Base-by-base conservation (phyloP, 2,797 vertebrate species). In the Macropodus opercularis region DNA sequence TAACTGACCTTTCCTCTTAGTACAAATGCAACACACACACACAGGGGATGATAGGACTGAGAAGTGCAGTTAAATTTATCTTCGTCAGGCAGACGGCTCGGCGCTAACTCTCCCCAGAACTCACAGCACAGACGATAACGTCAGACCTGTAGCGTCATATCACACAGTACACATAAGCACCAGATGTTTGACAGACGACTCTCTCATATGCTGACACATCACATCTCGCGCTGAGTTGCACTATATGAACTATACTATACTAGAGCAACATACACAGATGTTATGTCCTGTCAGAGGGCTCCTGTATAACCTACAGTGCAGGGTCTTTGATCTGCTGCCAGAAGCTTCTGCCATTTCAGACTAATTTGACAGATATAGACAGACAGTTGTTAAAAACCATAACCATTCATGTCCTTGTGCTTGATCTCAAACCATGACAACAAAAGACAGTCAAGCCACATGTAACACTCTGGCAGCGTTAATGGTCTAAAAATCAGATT, bases 11-110 rank as follows among this genome's bases (percentile, higher is more conserved):
- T 5, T 32, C 19, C 40, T 41, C 21, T 46, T 15, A 10, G 53
- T 12, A 24, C 9, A 32, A 32, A 56, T 18, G 8, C 50, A 63
- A 36, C 31, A 8, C 63, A 52, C n/a, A n/a, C n/a, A n/a, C n/a
- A n/a, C n/a, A n/a, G 9, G 19, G 44, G 19, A 13, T 0, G 64
- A 58, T 47, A 65, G 13, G 56, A 36, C 40, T 15, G 46, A 35
- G 34, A 26, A 26, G 62, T 57, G 44, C 38, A 69, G 69, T 64
- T 74, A 77, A 58, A 71, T 82, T 77, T 85, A 89, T 79, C 84
- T 68, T 21, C 15, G 49, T 53, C 60, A 49, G 14, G 29, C 76
- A 85, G 74, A 72, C 42, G 4, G 26, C 48, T 62, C 56, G 83
- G 79, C 72, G 66, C 41, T 53, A 34, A 67, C 75, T 74, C 77